Percentiles rank a stretch among this genome's conserved stretches.
Conservation (phyloP, 2,113 vertebrate species). For the Stercorarius parasiticus region DNA sequence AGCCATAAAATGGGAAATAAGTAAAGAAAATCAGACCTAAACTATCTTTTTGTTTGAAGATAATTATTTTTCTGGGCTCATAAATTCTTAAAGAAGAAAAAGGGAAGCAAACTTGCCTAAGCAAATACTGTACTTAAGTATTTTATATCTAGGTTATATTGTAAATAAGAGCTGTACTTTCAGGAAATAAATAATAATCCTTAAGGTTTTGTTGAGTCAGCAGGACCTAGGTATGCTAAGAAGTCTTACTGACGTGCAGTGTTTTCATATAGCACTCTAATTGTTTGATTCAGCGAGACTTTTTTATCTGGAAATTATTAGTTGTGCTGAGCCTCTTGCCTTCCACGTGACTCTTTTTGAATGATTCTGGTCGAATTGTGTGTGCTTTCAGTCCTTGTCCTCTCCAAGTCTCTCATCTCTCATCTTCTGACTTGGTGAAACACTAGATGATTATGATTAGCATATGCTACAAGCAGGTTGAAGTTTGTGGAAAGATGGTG, state of each 20-base stretch:
- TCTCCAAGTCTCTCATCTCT: neutral
- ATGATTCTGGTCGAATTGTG: neutral
- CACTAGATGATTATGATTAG: neutral
- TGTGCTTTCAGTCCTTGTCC: neutral
- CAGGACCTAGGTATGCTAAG: neutral
- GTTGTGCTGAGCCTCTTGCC: neutral
- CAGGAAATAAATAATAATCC: neutral
- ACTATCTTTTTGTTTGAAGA: neutral
- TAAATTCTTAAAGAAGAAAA: neutral
- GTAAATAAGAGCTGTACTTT: neutral
- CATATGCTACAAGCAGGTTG: fast-evolving
- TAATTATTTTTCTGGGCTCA: neutral
- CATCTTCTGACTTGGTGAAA: neutral
- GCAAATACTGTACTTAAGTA: neutral
- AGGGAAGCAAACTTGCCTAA: neutral
- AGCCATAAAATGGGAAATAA: neutral
- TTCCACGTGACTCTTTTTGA: neutral
- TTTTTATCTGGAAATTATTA: neutral
- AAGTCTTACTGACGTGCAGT: neutral
- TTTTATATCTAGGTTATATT: neutral
- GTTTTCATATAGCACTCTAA: neutral
- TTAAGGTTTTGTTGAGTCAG: neutral
- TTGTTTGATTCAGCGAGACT: neutral
- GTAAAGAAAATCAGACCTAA: neutral
- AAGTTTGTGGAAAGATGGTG: neutral